phyloP scores from a whole-genome alignment of 2,113 vertebrate species.

The Melanotaenia duboulayi region DNA sequence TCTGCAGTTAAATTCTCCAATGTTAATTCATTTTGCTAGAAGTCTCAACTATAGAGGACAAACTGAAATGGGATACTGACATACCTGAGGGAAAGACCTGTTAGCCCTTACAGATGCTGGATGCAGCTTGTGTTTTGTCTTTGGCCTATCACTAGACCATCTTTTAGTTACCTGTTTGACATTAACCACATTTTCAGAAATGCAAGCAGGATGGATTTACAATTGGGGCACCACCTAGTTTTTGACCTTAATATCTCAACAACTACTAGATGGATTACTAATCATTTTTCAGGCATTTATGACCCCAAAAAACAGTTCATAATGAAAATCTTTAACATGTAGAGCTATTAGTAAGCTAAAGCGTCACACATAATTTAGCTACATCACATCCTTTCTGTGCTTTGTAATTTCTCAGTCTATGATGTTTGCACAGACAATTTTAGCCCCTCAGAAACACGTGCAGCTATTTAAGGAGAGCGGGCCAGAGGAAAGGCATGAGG shows the following conservation, averaged over 20 bases:
- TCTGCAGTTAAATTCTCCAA: background rate
- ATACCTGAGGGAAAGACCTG: background rate
- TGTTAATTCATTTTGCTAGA: slow-evolving; percentile 4
- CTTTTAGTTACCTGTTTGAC: background rate
- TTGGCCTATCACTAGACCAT: background rate
- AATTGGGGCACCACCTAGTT: background rate
- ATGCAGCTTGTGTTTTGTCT: slow-evolving; percentile 2
- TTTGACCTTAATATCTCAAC: background rate
- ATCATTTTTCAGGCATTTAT: too few species aligned
- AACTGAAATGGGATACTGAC: slow-evolving; percentile 7
- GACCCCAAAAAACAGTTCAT: background rate
- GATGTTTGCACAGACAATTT: background rate
- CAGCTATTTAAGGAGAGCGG: too few species aligned
- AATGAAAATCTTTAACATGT: background rate
- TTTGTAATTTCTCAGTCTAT: background rate
- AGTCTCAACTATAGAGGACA: slow-evolving; percentile 9
- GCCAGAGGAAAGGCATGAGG: too few species aligned
- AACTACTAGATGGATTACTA: background rate
- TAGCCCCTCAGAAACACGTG: too few species aligned
- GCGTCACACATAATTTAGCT: too few species aligned
- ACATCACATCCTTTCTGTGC: background rate
- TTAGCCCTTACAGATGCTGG: background rate
- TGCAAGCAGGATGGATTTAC: background rate
- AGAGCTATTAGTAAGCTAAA: background rate
- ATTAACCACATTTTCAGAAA: background rate